phyloP scores from a whole-genome alignment of 2,888 invertebrate genomes.

The Diabrotica balteata region DNA sequence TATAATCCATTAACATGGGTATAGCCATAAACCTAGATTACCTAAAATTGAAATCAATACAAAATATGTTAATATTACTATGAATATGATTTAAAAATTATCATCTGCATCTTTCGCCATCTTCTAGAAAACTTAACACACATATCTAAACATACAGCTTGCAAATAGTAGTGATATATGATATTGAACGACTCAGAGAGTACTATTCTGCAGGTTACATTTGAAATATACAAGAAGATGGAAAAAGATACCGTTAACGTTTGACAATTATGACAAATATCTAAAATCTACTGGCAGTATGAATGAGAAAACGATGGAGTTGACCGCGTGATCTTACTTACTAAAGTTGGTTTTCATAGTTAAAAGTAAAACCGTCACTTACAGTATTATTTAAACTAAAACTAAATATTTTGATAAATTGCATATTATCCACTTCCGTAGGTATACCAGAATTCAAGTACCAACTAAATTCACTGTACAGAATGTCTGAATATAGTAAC shows the following conservation, averaged over 20 bases:
- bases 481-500: too few species aligned
- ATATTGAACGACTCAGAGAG: neutral
- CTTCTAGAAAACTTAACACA: slow-evolving; percentile 18
- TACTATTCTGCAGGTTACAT: neutral
- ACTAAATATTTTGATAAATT: slow-evolving; percentile 31
- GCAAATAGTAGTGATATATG: too few species aligned
- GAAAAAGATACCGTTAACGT: slow-evolving; percentile 9
- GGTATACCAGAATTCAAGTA: too few species aligned
- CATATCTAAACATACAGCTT: too few species aligned
- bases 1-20: slow-evolving; percentile 45
- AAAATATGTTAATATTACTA: slow-evolving; percentile 54
- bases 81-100: slow-evolving; percentile 50
- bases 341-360: slow-evolving; percentile 44
- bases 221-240: slow-evolving; percentile 6
- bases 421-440: slow-evolving; percentile 26
- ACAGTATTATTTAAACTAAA: slow-evolving; percentile 34
- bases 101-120: slow-evolving; percentile 27
- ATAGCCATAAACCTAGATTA: slow-evolving; percentile 40
- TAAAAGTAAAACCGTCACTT: slow-evolving; percentile 37
- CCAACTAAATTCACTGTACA: too few species aligned
- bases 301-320: slow-evolving; percentile 49
- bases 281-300: slow-evolving; percentile 61
- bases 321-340: slow-evolving; percentile 45
- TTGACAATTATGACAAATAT: slow-evolving; percentile 45
- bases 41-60: slow-evolving; percentile 52